Base-by-base conservation (phyloP, 2,888 invertebrate genomes). In the Branchipolynoe longqiensis region DNA sequence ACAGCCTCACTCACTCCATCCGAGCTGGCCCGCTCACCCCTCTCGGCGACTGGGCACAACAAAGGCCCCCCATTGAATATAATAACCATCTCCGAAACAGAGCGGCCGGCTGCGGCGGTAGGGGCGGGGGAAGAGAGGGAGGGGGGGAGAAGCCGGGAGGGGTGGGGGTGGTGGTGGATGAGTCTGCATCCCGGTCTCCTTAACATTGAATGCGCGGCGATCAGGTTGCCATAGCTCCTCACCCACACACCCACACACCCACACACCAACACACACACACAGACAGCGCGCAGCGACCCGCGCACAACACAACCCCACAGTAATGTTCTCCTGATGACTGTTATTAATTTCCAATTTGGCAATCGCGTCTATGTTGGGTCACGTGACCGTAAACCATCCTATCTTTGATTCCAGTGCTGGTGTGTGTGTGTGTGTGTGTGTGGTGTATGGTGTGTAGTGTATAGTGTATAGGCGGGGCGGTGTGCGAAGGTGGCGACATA, bases 41-140 rank as follows among this genome's bases (percentile, higher is more conserved):
- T n/a, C n/a, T n/a, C n/a, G n/a, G n/a, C n/a, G 36, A 69, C 69
- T 69, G 36, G 36, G 33, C 33, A 33, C 69, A 69, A 69, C 69
- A 69, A 69, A 36, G 36, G 69, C 18, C 38, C 18, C 38, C 69
- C 69, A 69, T 69, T 69, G 6, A 69, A 33, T 69, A 38, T 69
- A 69, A 69, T 69, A 69, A 69, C 69, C 69, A 69, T 69, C 69
- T 69, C 69, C 69, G 18, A 69, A 69, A 69, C 69, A 69, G 6
- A 33, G 69, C 38, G 36, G 36, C 33, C 1, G 38, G n/a, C n/a
- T n/a, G n/a, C n/a, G n/a, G n/a, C n/a, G n/a, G n/a, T n/a, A n/a
- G n/a, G n/a, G n/a, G n/a, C n/a, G n/a, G n/a, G n/a, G n/a, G n/a
- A n/a, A n/a, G n/a, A n/a, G n/a, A n/a, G n/a, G n/a, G n/a, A n/a